Evolutionary conservation across 2,797 vertebrate genomes (phyloP), one percentile per base, ranked within the genome.

Genomic region (Hephaestus fuliginosus): DNA sequence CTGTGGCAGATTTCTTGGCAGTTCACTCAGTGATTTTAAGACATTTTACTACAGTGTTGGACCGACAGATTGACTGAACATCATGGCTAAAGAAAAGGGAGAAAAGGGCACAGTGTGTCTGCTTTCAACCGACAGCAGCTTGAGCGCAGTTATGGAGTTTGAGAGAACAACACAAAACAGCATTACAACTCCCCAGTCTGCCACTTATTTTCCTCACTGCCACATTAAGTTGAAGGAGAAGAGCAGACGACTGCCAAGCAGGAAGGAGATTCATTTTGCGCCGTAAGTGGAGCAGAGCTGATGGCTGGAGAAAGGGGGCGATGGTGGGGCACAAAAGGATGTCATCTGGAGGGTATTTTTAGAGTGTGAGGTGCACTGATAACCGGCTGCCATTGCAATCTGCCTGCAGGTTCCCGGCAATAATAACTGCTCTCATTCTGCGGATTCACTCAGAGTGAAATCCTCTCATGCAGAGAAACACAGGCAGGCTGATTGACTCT

Each of bases 311-410:
- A 81, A 90, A 65, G 76, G 85, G 85, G 82, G 76, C 75, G 73
- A 83, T 51, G 78, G 74, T 62, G 72, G 81, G 83, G 69, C 89
- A 87, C 87, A 89, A 85, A 90, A 88, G 84, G 86, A 91, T 90
- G 90, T 90, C 90, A 84, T 85, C 81, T 80, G 64, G 8, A 20
- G 71, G 80, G 75, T 92, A 92, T 91, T 91, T 91, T 89, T 92
- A 91, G 88, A 77, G 82, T 3, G 65, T 78, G 80, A 91, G 88
- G 86, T 85, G 80, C 84, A 33, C 74, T 78, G 86, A 82, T 88
- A 88, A 88, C 76, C 5, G 78, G 80, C 80, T 81, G 55, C 85
- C 61, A 44, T 49, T 85, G 71, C 66, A 72, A 74, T 84, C 78
- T 83, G 81, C 88, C 92, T 86, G 78, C 85, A 89, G 89, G 81